phyloP scores from a whole-genome alignment of 1,140 invertebrate genomes.

The Linepithema humile region DNA sequence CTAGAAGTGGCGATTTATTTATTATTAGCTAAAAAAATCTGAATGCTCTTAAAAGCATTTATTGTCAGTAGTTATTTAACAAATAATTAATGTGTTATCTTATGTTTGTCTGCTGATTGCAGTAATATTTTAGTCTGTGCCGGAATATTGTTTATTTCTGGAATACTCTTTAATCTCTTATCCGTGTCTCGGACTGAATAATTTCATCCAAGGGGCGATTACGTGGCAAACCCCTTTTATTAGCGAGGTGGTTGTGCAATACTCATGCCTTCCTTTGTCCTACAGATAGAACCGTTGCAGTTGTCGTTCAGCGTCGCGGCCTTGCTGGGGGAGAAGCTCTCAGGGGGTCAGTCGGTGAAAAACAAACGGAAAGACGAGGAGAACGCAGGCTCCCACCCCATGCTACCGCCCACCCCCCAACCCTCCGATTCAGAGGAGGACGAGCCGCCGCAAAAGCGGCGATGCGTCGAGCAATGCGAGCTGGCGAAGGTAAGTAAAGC shows the following conservation, averaged over 20 bases:
- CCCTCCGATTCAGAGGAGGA: slow-evolving; percentile 85
- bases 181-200: background rate
- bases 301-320: slow-evolving; percentile 82
- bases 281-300: slow-evolving; percentile 78
- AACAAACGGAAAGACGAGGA: slow-evolving; percentile 51
- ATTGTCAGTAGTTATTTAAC: too few species aligned
- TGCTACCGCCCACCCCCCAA: slow-evolving; percentile 83
- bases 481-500: slow-evolving; percentile 79
- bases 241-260: background rate
- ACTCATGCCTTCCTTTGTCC: slow-evolving; percentile 51
- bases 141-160: background rate
- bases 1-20: too few species aligned
- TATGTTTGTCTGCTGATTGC: background rate
- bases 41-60: too few species aligned
- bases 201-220: background rate
- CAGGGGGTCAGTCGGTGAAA: slow-evolving; percentile 31
- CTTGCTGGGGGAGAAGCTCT: slow-evolving; percentile 78
- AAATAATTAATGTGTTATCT: too few species aligned
- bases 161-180: background rate
- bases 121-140: background rate
- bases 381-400: slow-evolving; percentile 43
- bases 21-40: too few species aligned
- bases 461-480: slow-evolving; percentile 76
- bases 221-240: too few species aligned
- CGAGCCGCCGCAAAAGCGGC: slow-evolving; percentile 79